A percentile compares a stretch with the other conserved stretches of the same genome.
phyloP scores from a whole-genome alignment of 2,888 invertebrate species.

The Timema podura region DNA sequence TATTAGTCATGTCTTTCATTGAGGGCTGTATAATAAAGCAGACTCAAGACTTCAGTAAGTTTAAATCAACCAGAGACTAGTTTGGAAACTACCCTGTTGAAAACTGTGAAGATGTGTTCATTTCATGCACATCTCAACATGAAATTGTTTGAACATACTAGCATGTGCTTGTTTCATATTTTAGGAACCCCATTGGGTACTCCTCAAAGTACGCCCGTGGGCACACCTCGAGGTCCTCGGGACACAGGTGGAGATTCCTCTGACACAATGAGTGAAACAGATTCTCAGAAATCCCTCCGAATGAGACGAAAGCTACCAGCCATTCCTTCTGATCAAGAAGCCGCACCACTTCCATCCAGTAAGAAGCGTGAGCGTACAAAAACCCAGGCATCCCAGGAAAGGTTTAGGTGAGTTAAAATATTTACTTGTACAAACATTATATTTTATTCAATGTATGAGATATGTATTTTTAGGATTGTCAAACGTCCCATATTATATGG shows the following conservation, averaged over 20 bases:
- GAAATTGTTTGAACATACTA: no score
- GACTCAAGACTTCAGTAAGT: no score
- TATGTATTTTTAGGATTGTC: conserved; percentile 5
- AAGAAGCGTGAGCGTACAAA: conserved; percentile 42
- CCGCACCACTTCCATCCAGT: conserved; percentile 43
- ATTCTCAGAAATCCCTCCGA: conserved; percentile 46
- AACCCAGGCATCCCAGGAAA: conserved; percentile 39
- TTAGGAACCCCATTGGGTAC: conserved; percentile 39
- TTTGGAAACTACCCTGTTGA: no score
- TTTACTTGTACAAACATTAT: no score
- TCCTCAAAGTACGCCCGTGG: conserved; percentile 44
- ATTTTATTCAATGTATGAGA: no score
- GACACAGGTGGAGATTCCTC: conserved; percentile 46
- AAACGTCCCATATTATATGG: no score
- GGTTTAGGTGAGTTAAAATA: conserved; percentile 37
- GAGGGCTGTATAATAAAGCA: no score
- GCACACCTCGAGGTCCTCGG: conserved; percentile 41
- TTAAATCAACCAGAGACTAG: no score
- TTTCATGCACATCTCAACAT: no score
- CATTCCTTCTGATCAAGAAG: conserved; percentile 48
- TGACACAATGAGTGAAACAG: conserved; percentile 48
- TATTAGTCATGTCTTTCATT: no score
- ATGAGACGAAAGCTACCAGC: conserved; percentile 48
- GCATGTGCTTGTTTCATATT: no score
- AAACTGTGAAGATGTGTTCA: no score